Conservation (phyloP, 2,888 invertebrate species). For the Drosophila hamatofila region DNA sequence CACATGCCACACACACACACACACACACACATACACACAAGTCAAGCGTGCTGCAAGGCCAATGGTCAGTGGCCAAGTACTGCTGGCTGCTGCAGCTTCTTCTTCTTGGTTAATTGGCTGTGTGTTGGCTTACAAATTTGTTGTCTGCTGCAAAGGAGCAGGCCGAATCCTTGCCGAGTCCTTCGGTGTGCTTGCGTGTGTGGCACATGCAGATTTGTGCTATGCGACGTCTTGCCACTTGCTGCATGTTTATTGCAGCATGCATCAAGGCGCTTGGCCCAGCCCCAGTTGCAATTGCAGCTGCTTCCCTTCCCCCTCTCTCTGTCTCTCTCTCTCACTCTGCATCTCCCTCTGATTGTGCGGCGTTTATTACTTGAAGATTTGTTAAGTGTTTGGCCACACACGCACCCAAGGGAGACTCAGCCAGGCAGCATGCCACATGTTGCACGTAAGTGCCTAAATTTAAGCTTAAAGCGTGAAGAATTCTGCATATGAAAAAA, state of each 20-base stretch:
- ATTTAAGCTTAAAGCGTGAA: constrained; percentile 15
- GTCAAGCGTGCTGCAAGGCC: constrained; percentile 18
- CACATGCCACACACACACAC: not conserved
- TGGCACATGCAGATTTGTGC: constrained; percentile 30
- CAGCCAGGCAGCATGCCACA: constrained; percentile 20
- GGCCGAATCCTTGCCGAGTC: constrained; percentile 22
- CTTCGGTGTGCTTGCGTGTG: constrained; percentile 20
- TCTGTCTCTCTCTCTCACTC: not conserved
- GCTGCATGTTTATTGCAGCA: constrained; percentile 50
- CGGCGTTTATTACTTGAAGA: constrained; percentile 57
- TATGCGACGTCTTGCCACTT: constrained; percentile 53
- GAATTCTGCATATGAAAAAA: constrained; percentile 1
- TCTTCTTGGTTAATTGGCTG: constrained; percentile 64
- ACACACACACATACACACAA: not conserved
- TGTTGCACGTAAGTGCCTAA: constrained; percentile 14
- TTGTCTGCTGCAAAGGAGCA: constrained; percentile 48
- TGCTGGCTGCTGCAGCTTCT: constrained; percentile 17
- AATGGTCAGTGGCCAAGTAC: constrained; percentile 14
- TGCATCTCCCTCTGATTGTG: constrained; percentile 11
- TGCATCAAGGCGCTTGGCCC: constrained; percentile 25
- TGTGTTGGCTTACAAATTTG: constrained; percentile 65
- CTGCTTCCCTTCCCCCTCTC: not conserved
- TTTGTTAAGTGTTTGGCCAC: constrained; percentile 59
- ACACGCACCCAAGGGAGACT: constrained; percentile 9
- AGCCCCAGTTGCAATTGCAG: constrained; percentile 13